These are phyloP conservation scores for Delphinapterus leucas DNA, from an alignment of 2,113 vertebrate species.

Conservation along the genomic window DNA sequence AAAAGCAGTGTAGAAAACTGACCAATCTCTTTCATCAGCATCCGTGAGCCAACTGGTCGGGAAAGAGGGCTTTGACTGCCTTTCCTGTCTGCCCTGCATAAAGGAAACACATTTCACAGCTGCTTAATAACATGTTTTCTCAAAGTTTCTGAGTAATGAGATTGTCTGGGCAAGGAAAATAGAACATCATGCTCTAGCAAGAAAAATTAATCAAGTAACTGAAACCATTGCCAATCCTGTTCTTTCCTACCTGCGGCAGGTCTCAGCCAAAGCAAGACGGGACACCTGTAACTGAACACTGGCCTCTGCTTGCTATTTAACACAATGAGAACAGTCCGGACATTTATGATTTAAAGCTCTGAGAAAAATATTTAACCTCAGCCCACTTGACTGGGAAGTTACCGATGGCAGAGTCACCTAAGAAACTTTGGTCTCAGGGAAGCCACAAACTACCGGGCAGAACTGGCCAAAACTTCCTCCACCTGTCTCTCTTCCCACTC, in stretches of 20 bases:
- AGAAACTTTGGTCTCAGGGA: background rate
- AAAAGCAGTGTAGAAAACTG: background rate
- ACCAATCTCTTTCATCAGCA: background rate
- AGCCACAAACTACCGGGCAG: background rate
- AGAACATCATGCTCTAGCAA: slow-evolving; percentile 25
- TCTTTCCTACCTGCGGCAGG: background rate
- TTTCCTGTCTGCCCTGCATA: background rate
- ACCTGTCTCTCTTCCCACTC: accelerated
- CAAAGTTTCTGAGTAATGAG: slow-evolving; percentile 58
- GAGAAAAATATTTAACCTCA: background rate
- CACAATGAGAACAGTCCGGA: background rate
- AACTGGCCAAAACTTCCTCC: background rate
- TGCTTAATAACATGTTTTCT: slow-evolving; percentile 24
- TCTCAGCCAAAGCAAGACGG: background rate
- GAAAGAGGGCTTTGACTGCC: background rate
- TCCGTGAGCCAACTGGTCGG: background rate
- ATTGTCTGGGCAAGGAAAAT: slow-evolving; percentile 50
- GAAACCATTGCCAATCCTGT: background rate
- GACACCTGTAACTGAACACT: background rate
- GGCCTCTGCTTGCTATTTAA: background rate
- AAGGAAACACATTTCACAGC: slow-evolving; percentile 30
- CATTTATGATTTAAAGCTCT: background rate
- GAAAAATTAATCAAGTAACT: slow-evolving; percentile 21
- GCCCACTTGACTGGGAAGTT: background rate
- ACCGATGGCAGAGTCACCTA: background rate